Base-by-base conservation (phyloP, 2,113 vertebrate species). In the Gulo gulo region DNA sequence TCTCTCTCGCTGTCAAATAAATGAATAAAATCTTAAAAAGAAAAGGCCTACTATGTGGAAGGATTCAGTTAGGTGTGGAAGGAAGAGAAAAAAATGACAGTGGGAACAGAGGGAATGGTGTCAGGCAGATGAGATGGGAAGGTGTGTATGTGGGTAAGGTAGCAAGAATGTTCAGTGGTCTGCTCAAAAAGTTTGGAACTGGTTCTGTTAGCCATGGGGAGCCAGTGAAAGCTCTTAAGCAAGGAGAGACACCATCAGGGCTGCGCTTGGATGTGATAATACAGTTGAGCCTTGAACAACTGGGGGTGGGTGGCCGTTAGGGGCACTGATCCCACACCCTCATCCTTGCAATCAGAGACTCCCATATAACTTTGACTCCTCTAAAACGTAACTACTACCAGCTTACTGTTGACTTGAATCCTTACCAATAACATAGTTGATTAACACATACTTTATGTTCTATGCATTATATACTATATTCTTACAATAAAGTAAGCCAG, bases 151-250 rank as follows among this genome's bases (percentile, higher is more conserved):
- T 29, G 71, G 15, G 7, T 34, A 24, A 76, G 39, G 20, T 21
- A 73, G 14, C 7, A 3, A 26, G 42, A 45, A 36, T 0, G 1
- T 2, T 42, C 50, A 26, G 4, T 4, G 47, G 1, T 52, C 31
- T 31, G 2, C 12, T 67, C 26, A 23, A 39, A 39, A 79, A 52
- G 16, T 42, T 65, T 80, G 31, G 18, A 90, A 74, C 52, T 18
- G 26, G 39, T 36, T 92, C 39, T 67, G 3, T 59, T 21, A 65
- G 47, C 2, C 5, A 0, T 45, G 34, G 26, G 14, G 73, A 95
- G 26, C 50, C 84, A 36, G 39, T 26, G 63, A 24, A 93, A n/a
- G 4, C 73, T 42, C 90, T 50, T 55, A 36, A 88, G 45, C 55
- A 55, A 74, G 61, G 18, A 52, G 65, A 78, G n/a, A 55, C 2